phyloP scores from a whole-genome alignment of 1,140 invertebrate genomes.

The Coboldia fuscipes region DNA sequence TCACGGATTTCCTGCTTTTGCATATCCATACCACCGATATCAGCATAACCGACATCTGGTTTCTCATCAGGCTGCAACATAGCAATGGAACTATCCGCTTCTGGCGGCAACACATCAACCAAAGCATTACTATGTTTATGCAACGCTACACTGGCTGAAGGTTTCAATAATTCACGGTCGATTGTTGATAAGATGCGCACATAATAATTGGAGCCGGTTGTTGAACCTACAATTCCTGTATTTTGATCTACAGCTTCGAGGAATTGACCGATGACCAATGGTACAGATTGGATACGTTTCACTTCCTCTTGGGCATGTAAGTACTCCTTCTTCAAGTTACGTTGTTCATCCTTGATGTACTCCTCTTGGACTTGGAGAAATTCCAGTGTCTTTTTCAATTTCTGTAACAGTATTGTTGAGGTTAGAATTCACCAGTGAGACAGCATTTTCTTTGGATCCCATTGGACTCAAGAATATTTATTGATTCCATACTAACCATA shows the following conservation, averaged over 20 bases:
- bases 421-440: too few species aligned
- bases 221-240: slow-evolving; percentile 70
- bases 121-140: slow-evolving; percentile 97
- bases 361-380: slow-evolving; percentile 95
- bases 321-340: slow-evolving; percentile 94
- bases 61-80: slow-evolving; percentile 93
- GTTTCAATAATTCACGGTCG: slow-evolving; percentile 86
- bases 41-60: slow-evolving; percentile 89
- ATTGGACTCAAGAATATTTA: neutral
- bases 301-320: slow-evolving; percentile 95
- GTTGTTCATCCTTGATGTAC: slow-evolving; percentile 96
- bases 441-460: too few species aligned
- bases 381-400: slow-evolving; percentile 86
- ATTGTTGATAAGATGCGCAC: slow-evolving; percentile 91
- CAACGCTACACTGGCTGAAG: slow-evolving; percentile 86
- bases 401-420: slow-evolving; percentile 30
- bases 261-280: slow-evolving; percentile 94
- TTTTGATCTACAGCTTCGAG: slow-evolving; percentile 96
- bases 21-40: slow-evolving; percentile 99
- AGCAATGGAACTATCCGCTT: slow-evolving; percentile 94
- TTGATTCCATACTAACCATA: slow-evolving; percentile 36
- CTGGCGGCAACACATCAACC: slow-evolving; percentile 90
- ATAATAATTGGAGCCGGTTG: slow-evolving; percentile 88
- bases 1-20: slow-evolving; percentile 99
- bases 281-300: slow-evolving; percentile 92